Evolutionary conservation across 2,888 invertebrate genomes (phyloP).

Genomic region (Aphrophora alni): DNA sequence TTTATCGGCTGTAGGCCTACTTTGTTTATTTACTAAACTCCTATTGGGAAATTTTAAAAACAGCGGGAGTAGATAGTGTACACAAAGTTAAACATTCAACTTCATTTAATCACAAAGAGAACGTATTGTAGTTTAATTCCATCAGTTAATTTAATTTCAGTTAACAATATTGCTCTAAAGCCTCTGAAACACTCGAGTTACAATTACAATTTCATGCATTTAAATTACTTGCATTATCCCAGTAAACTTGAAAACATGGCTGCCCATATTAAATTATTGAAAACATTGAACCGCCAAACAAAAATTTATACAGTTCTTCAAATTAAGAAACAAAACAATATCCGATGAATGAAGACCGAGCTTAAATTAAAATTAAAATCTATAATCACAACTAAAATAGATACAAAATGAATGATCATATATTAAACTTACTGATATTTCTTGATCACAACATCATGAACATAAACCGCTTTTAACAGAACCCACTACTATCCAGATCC

Average conservation of each 20-base stretch:
- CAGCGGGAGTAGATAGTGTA: background rate
- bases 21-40: background rate
- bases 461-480: background rate
- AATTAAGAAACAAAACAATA: background rate
- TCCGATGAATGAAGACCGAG: background rate
- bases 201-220: background rate
- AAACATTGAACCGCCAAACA: constrained; percentile 6
- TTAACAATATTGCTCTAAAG: no score
- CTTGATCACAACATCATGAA: background rate
- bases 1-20: background rate
- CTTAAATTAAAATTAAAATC: background rate
- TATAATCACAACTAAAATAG: background rate
- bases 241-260: background rate
- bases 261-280: background rate
- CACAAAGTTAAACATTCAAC: background rate
- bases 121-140: no score
- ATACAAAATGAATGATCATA: background rate
- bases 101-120: no score
- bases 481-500: background rate
- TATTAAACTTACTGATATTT: background rate
- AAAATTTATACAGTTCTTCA: background rate
- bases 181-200: background rate
- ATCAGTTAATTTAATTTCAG: no score
- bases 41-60: background rate
- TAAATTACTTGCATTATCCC: background rate